A percentile compares a stretch with the other conserved stretches of the same genome.
phyloP scores from a whole-genome alignment of 2,888 invertebrate species.

The Hyposoter dolosus region DNA sequence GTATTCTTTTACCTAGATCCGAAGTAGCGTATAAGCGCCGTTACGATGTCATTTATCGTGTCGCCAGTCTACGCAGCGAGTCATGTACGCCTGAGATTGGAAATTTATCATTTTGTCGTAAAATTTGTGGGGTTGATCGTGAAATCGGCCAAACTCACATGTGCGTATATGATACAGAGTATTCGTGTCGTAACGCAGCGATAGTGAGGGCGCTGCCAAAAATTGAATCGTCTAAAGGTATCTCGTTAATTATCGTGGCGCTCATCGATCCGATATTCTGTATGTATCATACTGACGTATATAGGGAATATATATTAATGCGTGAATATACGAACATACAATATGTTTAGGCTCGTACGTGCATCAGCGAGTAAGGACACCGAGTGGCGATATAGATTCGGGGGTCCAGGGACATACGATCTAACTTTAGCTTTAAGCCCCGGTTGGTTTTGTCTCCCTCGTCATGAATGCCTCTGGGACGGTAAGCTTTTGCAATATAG shows the following conservation, averaged over 20 bases:
- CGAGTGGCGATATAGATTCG: conserved; percentile 75
- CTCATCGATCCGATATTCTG: conserved; percentile 76
- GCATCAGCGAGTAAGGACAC: conserved; percentile 72
- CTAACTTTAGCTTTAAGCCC: conserved; percentile 83
- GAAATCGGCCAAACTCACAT: conserved; percentile 9
- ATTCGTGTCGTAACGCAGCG: conserved; percentile 3
- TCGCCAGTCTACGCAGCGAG: conserved; percentile 7
- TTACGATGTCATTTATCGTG: conserved; percentile 27
- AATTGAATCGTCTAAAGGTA: conserved; percentile 35
- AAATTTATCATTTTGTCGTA: conserved; percentile 26
- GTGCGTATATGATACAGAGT: not conserved
- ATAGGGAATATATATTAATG: not conserved
- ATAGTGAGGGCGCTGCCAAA: conserved; percentile 63
- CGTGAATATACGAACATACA: not conserved
- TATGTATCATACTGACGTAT: conserved; percentile 47
- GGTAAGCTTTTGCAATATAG: conserved; percentile 73
- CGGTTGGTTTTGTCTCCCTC: conserved; percentile 69
- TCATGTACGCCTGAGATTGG: conserved; percentile 4
- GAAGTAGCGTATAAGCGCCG: not conserved
- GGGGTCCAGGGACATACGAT: conserved; percentile 81
- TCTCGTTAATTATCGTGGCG: conserved; percentile 76
- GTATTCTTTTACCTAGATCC: not conserved
- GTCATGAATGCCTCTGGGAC: conserved; percentile 65
- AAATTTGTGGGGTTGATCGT: conserved; percentile 37
- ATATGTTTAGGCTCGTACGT: conserved; percentile 25